A percentile compares a stretch with the other conserved stretches of the same genome.
Conservation (phyloP, 2,888 invertebrate genomes). For the Diabrotica balteata region DNA sequence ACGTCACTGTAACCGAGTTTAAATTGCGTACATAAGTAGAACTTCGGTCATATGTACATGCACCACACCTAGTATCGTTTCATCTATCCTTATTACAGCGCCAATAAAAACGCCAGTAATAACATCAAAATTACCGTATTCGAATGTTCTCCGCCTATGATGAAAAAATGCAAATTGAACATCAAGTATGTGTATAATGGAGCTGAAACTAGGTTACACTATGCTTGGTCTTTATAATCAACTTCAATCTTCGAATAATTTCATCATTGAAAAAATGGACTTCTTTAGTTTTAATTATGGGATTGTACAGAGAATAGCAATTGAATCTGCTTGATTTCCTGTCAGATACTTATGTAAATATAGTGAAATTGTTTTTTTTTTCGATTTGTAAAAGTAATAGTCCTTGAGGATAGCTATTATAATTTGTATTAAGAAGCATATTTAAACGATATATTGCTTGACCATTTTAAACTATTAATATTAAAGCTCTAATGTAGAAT, state of each 20-base stretch:
- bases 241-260: slow-evolving; percentile 20
- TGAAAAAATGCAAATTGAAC: slow-evolving; percentile 25
- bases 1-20: slow-evolving; percentile 1
- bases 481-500: no score
- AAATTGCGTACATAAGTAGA: slow-evolving; percentile 8
- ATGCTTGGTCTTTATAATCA: slow-evolving; percentile 19
- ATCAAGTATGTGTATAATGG: slow-evolving; percentile 10
- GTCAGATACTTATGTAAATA: slow-evolving; percentile 5
- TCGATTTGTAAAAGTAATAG: no score
- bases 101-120: no score
- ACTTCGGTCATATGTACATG: slow-evolving; percentile 2
- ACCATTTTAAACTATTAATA: no score
- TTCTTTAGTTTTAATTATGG: slow-evolving; percentile 23
- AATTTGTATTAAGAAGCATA: no score
- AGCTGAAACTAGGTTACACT: slow-evolving; percentile 12
- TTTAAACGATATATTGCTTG: no score
- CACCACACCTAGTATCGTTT: slow-evolving; percentile 17
- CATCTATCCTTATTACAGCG: slow-evolving; percentile 11
- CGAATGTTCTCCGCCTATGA: no score
- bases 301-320: slow-evolving; percentile 3
- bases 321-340: slow-evolving; percentile 17
- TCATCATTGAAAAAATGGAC: slow-evolving; percentile 16
- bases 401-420: no score
- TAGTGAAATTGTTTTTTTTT: no score
- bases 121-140: no score